Base-by-base conservation (phyloP, 35 echinoderm and acorn worm species). In the Ptychodera flava region DNA sequence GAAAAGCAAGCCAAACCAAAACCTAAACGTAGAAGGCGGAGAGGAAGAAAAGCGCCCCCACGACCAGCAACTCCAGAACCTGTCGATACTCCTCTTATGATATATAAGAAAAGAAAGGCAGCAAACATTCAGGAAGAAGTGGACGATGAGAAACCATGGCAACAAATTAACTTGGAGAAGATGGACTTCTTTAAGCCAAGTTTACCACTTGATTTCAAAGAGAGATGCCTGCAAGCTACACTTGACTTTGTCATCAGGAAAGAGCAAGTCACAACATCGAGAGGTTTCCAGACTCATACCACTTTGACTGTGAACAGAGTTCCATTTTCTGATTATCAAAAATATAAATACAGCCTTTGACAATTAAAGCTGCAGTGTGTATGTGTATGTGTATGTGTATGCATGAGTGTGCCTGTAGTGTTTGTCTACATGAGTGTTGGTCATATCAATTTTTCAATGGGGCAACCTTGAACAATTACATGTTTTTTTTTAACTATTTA, bases 181-280 rank as follows among this genome's bases (percentile, higher is more conserved):
- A 64, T 6, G 22, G 77, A 78, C 32, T 89, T 82, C 79, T 93
- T 84, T 33, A 93, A 80, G 79, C 75, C 85, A 28, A 45, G 91
- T 0, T 14, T 89, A 36, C 91, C 91, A 0, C 10, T 36, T 0
- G 87, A 89, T 80, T 93, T 93, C 81, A 34, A 32, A 28, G 87
- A 83, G 33, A 31, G 52, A 30, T 93, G 91, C 38, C 64, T 86
- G 45, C 76, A 86, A 34, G 87, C 91, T 1, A 81, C 36, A 28
- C 37, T 82, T 36, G 88, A 86, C 78, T 93, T 93, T 93, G 91
- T 93, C 1, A 82, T 93, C 14, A 22, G 84, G n/a, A 93, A 93
- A 37, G 91, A 93, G 78, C 87, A 93, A 0, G 79, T 93, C 1
- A 93, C 87, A 0, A 89, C 87, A 45, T 89, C 91, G 1, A 52